Base-by-base conservation (phyloP, 2,888 invertebrate genomes). In the Nemurella pictetii region DNA sequence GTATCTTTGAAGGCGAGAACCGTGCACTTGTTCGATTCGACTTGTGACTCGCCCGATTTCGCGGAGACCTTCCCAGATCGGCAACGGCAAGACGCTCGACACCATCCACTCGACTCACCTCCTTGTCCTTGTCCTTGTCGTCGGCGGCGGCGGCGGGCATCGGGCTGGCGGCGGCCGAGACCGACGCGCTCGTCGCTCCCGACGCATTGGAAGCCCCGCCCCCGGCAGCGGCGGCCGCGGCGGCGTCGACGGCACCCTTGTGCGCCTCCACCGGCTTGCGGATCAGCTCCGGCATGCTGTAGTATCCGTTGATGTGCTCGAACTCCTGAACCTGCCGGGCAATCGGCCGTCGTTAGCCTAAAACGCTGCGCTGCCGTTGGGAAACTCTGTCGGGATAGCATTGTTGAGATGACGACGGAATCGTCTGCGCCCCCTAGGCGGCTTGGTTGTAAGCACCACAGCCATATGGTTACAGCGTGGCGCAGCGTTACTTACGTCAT, bases 231-330 rank as follows among this genome's bases (percentile, higher is more conserved):
- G n/a, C n/a, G n/a, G n/a, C n/a, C 74, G 9, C 25, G 95, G 89
- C 95, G 95, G 0, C 96, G 93, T 0, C 95, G 94, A 89, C 88
- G n/a, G n/a, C n/a, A n/a, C 20, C 91, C 86, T 93, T 93, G 28
- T 94, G 93, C 0, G 96, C 95, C 88, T 96, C 95, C 0, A 95
- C 94, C 0, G 96, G 95, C 89, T 95, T 97, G 80, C 95, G 94
- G 87, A 96, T 95, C 88, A 96, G 92, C 90, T 97, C 97, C 0
- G 99, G 98, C 97, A 99, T 98, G 89, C 98, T 98, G 90, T 98
- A 98, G 88, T 97, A 96, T 0, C 99, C 99, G 90, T 99, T 99
- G 86, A 99, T 98, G 89, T 96, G 96, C 90, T 99, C 99, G 90
- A 99, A 99, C 89, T 99, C 99, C 90, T 99, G 99, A 36, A 99